A percentile compares a stretch with the other conserved stretches of the same genome.
Evolutionary conservation across 2,888 invertebrate species (phyloP).

Genomic region (Drosophila basisetae): DNA sequence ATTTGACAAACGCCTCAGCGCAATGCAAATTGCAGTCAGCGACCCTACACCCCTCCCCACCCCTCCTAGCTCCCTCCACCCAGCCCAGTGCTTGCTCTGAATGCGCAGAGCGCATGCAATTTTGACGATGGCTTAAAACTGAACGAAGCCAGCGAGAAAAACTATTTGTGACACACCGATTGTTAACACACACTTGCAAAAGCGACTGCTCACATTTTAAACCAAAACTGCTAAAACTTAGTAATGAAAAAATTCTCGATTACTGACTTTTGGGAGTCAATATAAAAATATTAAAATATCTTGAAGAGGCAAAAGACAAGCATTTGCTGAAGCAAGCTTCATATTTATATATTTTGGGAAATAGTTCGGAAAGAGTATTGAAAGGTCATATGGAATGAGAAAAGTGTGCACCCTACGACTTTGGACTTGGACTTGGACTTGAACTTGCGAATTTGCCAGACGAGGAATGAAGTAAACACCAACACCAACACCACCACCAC

Average conservation of each 20-base stretch:
- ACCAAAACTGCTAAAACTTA: background rate
- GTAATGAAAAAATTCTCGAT: background rate
- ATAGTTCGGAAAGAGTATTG: background rate
- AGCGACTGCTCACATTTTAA: background rate
- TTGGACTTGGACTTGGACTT: conserved; percentile 54
- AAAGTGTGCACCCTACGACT: conserved; percentile 52
- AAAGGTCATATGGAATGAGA: background rate
- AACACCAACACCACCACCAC: conserved; percentile 17
- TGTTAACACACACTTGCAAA: background rate
- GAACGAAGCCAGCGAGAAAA: conserved; percentile 3
- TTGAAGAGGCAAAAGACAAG: background rate
- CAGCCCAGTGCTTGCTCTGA: conserved; percentile 29
- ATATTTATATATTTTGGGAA: background rate
- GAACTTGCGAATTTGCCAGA: conserved; percentile 78
- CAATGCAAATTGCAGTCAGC: conserved; percentile 63
- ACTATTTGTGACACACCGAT: background rate
- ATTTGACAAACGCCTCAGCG: conserved; percentile 73
- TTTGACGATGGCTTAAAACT: conserved; percentile 36
- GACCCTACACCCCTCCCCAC: background rate
- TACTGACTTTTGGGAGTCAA: background rate
- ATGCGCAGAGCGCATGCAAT: conserved; percentile 63
- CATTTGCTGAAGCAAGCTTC: background rate
- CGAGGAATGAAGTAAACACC: conserved; percentile 51
- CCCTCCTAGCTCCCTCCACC: background rate
- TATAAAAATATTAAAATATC: background rate